Evolutionary conservation across 2,888 invertebrate genomes (phyloP).

Genomic region (Eupelmus urozonus): DNA sequence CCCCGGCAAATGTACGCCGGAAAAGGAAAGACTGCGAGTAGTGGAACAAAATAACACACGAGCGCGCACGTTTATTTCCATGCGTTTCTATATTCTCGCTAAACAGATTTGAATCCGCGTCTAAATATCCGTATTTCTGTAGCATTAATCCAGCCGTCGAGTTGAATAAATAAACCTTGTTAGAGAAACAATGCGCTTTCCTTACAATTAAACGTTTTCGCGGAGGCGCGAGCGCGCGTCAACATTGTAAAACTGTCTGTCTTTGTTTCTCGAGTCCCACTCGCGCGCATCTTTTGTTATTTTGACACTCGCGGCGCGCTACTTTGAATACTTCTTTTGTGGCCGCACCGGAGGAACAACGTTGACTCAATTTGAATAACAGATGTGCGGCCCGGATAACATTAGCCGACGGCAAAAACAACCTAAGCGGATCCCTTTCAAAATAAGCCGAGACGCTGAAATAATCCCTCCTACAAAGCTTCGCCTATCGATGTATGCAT

Average conservation of each 20-base stretch:
- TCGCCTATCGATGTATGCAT: no score
- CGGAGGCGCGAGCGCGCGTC: not conserved
- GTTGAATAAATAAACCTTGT: no score
- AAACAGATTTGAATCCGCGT: no score
- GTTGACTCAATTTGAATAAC: conserved; percentile 39
- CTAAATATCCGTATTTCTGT: no score
- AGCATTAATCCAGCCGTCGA: no score
- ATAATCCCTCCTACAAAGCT: no score
- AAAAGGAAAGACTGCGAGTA: no score
- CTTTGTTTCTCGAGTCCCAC: conserved; percentile 25
- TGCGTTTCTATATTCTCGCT: no score
- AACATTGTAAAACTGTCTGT: conserved; percentile 7
- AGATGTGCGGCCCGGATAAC: not conserved
- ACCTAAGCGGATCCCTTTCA: not conserved
- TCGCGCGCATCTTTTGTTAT: conserved; percentile 31
- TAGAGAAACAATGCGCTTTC: no score
- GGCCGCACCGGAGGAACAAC: not conserved
- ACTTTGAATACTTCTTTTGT: conserved; percentile 22
- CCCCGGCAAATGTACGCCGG: no score
- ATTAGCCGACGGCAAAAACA: not conserved
- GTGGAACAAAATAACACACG: no score
- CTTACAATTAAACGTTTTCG: conserved; percentile 20
- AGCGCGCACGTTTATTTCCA: no score
- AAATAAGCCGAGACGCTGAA: not conserved
- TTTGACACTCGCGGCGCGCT: conserved; percentile 24